phyloP scores from a whole-genome alignment of 2,797 vertebrate species.

The Coregonus ussuriensis region DNA sequence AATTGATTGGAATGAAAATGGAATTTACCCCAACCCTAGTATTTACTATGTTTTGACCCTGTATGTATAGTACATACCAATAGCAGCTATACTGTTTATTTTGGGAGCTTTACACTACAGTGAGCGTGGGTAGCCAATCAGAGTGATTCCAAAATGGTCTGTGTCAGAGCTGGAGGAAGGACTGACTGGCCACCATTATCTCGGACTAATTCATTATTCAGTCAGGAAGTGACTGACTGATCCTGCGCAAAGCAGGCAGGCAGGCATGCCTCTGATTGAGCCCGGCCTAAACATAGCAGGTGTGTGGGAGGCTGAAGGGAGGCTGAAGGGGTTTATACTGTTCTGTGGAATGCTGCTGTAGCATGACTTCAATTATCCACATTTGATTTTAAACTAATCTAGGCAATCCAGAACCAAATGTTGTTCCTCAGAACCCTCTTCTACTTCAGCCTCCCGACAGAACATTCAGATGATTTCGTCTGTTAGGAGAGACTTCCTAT shows the following conservation, averaged over 20 bases:
- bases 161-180: background rate
- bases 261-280: background rate
- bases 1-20: no score
- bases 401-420: no score
- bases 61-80: background rate
- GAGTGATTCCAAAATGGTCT: background rate
- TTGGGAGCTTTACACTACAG: background rate
- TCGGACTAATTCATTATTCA: constrained; percentile 10
- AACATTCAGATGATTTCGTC: no score
- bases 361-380: background rate
- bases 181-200: constrained; percentile 9
- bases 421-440: no score
- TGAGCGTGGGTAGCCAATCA: background rate
- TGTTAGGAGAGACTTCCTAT: no score
- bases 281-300: background rate
- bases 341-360: background rate
- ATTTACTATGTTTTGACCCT: background rate
- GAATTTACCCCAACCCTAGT: no score
- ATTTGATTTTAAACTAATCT: background rate
- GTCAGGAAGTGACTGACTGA: constrained; percentile 1
- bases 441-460: no score
- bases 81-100: background rate
- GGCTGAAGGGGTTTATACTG: background rate
- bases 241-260: background rate
- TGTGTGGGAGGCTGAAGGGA: background rate